Conservation (phyloP, 2,797 vertebrate genomes). For the Lophura swinhoii region DNA sequence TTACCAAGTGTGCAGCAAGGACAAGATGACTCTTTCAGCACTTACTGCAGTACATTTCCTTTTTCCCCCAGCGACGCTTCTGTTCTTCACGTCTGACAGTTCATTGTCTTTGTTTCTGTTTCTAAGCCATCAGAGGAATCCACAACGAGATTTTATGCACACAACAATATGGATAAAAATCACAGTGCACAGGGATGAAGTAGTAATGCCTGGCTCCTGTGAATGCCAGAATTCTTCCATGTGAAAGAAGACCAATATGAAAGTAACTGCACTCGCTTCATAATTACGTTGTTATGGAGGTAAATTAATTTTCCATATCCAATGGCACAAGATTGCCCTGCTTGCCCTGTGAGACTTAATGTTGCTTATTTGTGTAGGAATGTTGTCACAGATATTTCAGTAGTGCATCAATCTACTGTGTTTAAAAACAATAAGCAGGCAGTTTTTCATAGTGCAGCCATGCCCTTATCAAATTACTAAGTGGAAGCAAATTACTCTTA, state of each 20-base stretch:
- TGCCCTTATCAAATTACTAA: not conserved
- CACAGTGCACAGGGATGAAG: not conserved
- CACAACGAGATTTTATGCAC: not conserved
- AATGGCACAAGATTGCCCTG: not conserved
- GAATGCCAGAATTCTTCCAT: not conserved
- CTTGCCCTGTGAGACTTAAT: not conserved
- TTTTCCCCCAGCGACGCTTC: not conserved
- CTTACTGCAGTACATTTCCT: not conserved
- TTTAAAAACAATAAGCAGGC: fast-evolving
- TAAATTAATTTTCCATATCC: not conserved
- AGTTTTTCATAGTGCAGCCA: not conserved
- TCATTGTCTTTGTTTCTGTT: not conserved
- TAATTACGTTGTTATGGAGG: not conserved
- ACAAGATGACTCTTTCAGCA: not conserved
- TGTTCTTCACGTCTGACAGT: not conserved
- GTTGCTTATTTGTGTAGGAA: fast-evolving
- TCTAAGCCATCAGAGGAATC: not conserved
- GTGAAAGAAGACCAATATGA: not conserved
- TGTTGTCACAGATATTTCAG: not conserved
- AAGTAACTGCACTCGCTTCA: not conserved
- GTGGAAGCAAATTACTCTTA: not conserved
- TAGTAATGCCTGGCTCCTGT: not conserved
- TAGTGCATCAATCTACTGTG: fast-evolving
- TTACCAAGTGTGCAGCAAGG: not conserved
- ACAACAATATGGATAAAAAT: not conserved